A percentile compares a stretch with the other conserved stretches of the same genome.
These are phyloP conservation scores for Epirrhoe alternata DNA, from an alignment of 2,888 invertebrate genomes.

Conservation along the genomic window DNA sequence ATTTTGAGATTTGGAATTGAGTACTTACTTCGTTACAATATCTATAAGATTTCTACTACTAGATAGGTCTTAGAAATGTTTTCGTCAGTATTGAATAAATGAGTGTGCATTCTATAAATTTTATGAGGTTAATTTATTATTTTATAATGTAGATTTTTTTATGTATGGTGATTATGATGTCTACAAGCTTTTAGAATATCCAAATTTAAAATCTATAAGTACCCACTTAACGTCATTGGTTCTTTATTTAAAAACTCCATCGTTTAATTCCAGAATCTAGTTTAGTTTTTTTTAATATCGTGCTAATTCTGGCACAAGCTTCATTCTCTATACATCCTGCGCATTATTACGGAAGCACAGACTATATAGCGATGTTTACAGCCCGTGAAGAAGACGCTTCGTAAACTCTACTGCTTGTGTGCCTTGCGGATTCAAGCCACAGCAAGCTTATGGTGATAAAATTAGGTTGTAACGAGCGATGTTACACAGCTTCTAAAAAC, in stretches of 20 bases:
- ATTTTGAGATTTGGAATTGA: too few relatives aligned
- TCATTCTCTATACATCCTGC: conserved; percentile 43
- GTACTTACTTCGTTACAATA: background rate
- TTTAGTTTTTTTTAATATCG: conserved; percentile 3
- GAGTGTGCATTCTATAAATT: too few relatives aligned
- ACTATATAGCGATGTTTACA: conserved; percentile 44
- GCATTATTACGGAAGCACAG: conserved; percentile 50
- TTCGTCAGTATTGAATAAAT: too few relatives aligned
- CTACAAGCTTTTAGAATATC: too few relatives aligned
- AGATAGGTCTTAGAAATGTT: too few relatives aligned
- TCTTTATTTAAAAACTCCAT: background rate
- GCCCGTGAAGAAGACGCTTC: conserved; percentile 49
- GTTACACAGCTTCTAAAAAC: background rate
- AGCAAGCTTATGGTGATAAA: conserved; percentile 36
- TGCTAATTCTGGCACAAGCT: conserved; percentile 30
- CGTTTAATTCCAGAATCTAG: background rate
- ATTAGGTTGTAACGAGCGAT: conserved; percentile 7
- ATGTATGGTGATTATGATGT: too few relatives aligned
- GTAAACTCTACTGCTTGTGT: conserved; percentile 41
- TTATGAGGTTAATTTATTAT: too few relatives aligned
- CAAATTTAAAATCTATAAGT: too few relatives aligned
- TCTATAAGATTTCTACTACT: background rate
- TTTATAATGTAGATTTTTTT: too few relatives aligned
- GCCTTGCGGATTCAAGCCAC: conserved; percentile 7
- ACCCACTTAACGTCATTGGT: too few relatives aligned